These are phyloP conservation scores for Coelinius sp. DNA, from an alignment of 2,888 invertebrate genomes.

Conservation along the genomic window DNA sequence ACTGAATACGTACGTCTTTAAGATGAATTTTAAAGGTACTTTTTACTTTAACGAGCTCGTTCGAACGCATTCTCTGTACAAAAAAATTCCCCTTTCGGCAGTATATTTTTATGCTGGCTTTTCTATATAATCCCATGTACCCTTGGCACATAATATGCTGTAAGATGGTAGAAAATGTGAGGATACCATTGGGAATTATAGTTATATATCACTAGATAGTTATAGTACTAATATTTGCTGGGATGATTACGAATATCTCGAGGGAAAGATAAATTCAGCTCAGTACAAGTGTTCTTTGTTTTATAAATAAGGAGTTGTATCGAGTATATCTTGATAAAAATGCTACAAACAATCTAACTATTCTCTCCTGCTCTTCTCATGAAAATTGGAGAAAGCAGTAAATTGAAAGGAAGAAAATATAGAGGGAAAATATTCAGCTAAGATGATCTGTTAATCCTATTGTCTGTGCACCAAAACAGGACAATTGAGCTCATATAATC, in stretches of 20 bases:
- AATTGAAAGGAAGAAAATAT: no score
- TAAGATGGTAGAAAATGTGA: not conserved
- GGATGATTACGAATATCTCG: not conserved
- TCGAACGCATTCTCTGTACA: not conserved
- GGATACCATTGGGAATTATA: not conserved
- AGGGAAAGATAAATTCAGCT: not conserved
- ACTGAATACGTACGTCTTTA: no score
- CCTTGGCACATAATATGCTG: not conserved
- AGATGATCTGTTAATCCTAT: not conserved
- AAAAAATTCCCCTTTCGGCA: not conserved
- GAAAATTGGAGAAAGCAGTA: not conserved
- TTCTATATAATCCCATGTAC: not conserved
- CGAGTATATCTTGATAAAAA: no score
- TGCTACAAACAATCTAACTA: not conserved
- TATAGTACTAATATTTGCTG: constrained; percentile 2
- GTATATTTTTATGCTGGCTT: not conserved
- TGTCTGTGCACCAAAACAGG: not conserved
- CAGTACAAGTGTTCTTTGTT: not conserved
- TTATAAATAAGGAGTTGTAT: not conserved
- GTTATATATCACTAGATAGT: constrained; percentile 6
- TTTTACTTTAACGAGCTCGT: not conserved
- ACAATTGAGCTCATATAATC: not conserved
- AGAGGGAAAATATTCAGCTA: no score
- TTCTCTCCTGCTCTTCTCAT: not conserved
- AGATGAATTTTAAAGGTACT: not conserved